These are phyloP conservation scores for Drosophila tsacasi DNA, from an alignment of 1,140 invertebrate species.

Conservation along the genomic window DNA sequence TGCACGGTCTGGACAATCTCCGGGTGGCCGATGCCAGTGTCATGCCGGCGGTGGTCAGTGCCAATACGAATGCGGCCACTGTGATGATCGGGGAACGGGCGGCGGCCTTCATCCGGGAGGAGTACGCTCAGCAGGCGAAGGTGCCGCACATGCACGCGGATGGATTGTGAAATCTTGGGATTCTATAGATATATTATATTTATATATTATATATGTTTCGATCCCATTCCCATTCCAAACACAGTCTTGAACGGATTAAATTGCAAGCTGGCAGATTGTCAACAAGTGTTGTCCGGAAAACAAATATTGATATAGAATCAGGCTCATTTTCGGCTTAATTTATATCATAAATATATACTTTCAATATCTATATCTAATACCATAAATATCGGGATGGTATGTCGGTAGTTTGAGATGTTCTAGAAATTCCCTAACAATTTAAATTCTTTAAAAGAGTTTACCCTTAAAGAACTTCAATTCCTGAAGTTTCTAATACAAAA, in stretches of 20 bases:
- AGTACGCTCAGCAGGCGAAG: slow-evolving; percentile 77
- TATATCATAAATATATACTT: not conserved
- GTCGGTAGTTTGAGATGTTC: not conserved
- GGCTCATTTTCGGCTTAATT: not conserved
- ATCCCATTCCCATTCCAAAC: not conserved
- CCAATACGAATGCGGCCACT: slow-evolving; percentile 90
- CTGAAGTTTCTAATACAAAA: not conserved
- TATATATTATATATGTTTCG: not conserved
- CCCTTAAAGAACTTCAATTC: not conserved
- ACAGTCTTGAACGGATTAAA: not conserved
- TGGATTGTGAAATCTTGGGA: slow-evolving; percentile 17
- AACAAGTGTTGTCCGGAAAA: not conserved
- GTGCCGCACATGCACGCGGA: slow-evolving; percentile 51
- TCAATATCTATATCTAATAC: too few species aligned
- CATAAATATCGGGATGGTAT: not conserved
- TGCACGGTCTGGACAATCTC: slow-evolving; percentile 89
- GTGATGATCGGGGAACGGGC: slow-evolving; percentile 95
- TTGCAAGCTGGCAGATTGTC: slow-evolving; percentile 8
- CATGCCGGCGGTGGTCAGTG: slow-evolving; percentile 90
- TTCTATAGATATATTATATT: not conserved
- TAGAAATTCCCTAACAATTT: not conserved
- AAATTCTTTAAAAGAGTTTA: not conserved
- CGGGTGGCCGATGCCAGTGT: slow-evolving; percentile 92
- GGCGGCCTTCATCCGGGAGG: slow-evolving; percentile 91
- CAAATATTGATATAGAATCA: not conserved